Evolutionary conservation across 2,113 vertebrate species (phyloP), one percentile per base, ranked within the genome.

Genomic region (Motacilla alba): DNA sequence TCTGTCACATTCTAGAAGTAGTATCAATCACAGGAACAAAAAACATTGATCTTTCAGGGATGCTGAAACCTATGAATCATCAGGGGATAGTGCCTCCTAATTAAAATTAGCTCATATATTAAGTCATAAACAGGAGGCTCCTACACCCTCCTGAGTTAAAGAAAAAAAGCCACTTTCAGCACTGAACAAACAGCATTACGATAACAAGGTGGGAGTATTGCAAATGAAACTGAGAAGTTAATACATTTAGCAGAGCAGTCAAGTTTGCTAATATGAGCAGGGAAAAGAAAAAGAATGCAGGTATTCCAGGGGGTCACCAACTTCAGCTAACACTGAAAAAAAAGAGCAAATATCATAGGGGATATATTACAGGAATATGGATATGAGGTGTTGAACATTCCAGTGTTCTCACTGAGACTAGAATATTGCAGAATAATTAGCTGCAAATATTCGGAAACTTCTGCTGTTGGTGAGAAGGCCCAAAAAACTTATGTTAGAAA

Each of bases 261-360:
- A 79, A 64, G 15, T 60, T 59, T 50, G 7, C 35, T 60, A n/a
- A 77, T 23, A 52, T 0, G 18, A 64, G 11, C 0, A 0, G 2
- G 27, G 5, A 39, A 85, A 49, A 75, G 4, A 49, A 79, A 89
- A 83, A 75, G 10, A 70, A 23, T 1, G 0, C 11, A 53, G 19
- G 2, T 16, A 17, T 70, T 82, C 35, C 30, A 60, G 15, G 4
- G 10, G 4, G 3, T 75, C 19, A 58, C 5, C 19, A 87, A 41
- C 20, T 88, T 58, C 31, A 72, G 26, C 11, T 58, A 74, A 53
- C 0, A 2, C 6, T 66, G 33, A 60, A 60, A 37, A 62, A 39
- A 66, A 56, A 17, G 31, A 28, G 6, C 15, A 39, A 50, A 39
- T 33, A 23, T 44, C 5, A 31, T 46, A 46, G 11, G 5, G 5